A percentile compares a stretch with the other conserved stretches of the same genome.
Evolutionary conservation across 2,113 vertebrate genomes (phyloP).

Genomic region (Brachyistius frenatus): DNA sequence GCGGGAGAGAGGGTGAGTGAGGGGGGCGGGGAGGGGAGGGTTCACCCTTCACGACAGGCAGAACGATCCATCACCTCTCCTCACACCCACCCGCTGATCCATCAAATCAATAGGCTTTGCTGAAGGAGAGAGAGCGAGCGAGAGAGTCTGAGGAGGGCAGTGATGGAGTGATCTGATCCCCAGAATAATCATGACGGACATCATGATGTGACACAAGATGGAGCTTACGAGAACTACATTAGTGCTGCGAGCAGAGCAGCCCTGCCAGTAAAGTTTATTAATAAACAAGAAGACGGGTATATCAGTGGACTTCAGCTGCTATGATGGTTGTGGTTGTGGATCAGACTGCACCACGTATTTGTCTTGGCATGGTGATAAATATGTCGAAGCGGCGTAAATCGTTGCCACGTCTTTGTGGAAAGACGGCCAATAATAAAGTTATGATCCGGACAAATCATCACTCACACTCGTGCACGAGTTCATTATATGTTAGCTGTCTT

Average conservation of each 20-base stretch:
- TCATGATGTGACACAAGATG: constrained; percentile 19
- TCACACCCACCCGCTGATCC: constrained; percentile 49
- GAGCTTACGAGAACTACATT: constrained; percentile 27
- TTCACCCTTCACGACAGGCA: constrained; percentile 44
- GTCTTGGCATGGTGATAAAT: no score
- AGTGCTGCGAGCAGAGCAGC: neutral
- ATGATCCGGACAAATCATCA: no score
- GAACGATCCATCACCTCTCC: constrained; percentile 69
- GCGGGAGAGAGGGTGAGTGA: no score
- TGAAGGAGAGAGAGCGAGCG: constrained; percentile 13
- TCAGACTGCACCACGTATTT: no score
- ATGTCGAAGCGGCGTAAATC: no score
- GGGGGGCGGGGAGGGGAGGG: neutral
- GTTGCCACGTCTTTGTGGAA: no score
- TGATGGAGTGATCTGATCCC: constrained; percentile 43
- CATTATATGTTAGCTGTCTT: no score
- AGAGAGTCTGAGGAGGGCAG: neutral
- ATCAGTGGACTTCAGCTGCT: neutral
- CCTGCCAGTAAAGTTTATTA: neutral
- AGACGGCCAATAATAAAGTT: no score
- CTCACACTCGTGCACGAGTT: no score
- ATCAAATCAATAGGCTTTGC: constrained; percentile 45
- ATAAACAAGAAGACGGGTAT: neutral
- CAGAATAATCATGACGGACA: constrained; percentile 42
- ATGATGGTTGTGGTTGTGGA: neutral